Base-by-base conservation (phyloP, 1,140 invertebrate genomes). In the Acromyrmex charruanus region DNA sequence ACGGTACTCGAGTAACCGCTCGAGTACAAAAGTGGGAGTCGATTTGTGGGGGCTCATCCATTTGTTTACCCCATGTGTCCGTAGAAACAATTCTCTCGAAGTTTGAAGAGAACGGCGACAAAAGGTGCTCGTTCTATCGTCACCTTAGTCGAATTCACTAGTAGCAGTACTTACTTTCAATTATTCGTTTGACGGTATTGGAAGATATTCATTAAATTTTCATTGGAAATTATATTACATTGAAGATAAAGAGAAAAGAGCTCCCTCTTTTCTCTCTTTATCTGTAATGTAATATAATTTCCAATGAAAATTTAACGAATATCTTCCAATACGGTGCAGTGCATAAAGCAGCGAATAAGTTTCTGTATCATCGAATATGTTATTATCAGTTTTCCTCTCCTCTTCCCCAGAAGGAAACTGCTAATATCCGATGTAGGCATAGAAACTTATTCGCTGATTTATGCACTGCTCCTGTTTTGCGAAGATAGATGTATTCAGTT, bases 21-120 rank as follows among this genome's bases (percentile, higher is more conserved):
- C 74, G 61, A n/a, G 58, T 51, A 66, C 61, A 44, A 79, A 55
- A 65, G 59, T 53, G 77, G 16, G 9, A 9, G 14, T 55, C 86
- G 55, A 85, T 72, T 72, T 71, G 31, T 49, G n/a, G 49, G 4
- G 39, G 55, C 63, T 82, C 69, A 66, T 51, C 39, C 71, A 59
- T 87, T 69, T 51, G 16, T 81, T 80, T 71, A 28, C 21, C 21
- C 51, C 35, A 21, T 55, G 25, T 55, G 25, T 51, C 21, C 58
- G 49, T 53, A 49, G 59, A 85, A 77, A 77, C 72, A 44, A 39
- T 53, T 16, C 14, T 21, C 59, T 31, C 61, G n/a, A 53, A 51
- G 25, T 85, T 39, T n/a, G 16, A 66, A 85, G 25, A 25, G 16
- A 49, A 39, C 51, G 25, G 31, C 44, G 53, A 28, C 39, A 55